Evolutionary conservation across 2,888 invertebrate species (phyloP).

Genomic region (Drosophila meridionalis): DNA sequence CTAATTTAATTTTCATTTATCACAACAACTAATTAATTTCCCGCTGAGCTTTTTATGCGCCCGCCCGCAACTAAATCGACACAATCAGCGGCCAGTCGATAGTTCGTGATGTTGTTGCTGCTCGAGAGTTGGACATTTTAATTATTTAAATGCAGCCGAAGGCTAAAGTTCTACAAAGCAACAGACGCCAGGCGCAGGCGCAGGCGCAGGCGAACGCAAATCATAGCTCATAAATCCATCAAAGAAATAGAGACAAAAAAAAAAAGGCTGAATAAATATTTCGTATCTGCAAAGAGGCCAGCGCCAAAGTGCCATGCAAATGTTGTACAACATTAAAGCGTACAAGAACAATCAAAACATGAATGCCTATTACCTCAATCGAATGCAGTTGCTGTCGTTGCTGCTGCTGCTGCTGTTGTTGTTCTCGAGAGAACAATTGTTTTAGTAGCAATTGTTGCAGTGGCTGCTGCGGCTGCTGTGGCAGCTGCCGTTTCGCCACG

Average conservation of each 20-base stretch:
- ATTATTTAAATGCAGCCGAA: conserved; percentile 80
- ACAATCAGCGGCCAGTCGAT: conserved; percentile 58
- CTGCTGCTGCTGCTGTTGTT: conserved; percentile 28
- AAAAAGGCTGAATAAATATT: conserved; percentile 31
- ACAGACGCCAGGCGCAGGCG: conserved; percentile 28
- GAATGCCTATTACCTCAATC: conserved; percentile 54
- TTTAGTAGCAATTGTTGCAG: conserved; percentile 74
- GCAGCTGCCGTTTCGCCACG: conserved; percentile 66
- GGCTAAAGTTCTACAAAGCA: conserved; percentile 59
- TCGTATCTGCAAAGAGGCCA: conserved; percentile 48
- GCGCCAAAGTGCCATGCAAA: conserved; percentile 76
- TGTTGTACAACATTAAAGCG: conserved; percentile 77
- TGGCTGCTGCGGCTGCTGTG: conserved; percentile 55
- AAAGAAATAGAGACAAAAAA: conserved; percentile 38
- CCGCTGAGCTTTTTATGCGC: conserved; percentile 63
- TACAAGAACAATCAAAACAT: conserved; percentile 76
- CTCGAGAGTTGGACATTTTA: conserved; percentile 70
- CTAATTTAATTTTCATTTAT: conserved; percentile 80
- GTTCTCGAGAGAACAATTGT: conserved; percentile 67
- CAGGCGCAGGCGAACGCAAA: conserved; percentile 47
- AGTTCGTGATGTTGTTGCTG: conserved; percentile 41
- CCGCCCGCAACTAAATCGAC: conserved; percentile 47
- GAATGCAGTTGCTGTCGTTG: conserved; percentile 24
- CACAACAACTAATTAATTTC: conserved; percentile 77
- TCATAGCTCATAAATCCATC: conserved; percentile 83